A percentile compares a stretch with the other conserved stretches of the same genome.
phyloP scores from a whole-genome alignment of 1,140 invertebrate genomes.

The Piezodorus guildinii region DNA sequence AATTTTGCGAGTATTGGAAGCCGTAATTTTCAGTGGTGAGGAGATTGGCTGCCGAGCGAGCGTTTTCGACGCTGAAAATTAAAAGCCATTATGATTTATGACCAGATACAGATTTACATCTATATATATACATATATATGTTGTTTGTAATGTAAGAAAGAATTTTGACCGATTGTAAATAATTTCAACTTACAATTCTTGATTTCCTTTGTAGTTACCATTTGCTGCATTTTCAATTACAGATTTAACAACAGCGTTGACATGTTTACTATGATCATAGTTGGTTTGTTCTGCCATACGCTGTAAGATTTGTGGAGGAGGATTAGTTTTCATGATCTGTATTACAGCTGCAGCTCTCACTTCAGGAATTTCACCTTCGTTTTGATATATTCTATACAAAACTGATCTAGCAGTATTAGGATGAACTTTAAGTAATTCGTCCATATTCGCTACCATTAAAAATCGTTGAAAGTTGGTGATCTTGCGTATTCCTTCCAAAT shows the following conservation, averaged over 20 bases:
- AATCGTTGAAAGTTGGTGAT: conserved; percentile 44
- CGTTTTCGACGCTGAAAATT: conserved; percentile 46
- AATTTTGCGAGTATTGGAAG: conserved; percentile 38
- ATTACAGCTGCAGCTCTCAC: conserved; percentile 49
- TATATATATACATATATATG: too few relatives aligned
- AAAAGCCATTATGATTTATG: too few relatives aligned
- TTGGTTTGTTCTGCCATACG: conserved; percentile 53
- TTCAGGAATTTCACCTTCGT: conserved; percentile 46
- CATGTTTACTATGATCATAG: conserved; percentile 44
- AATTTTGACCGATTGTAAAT: too few relatives aligned
- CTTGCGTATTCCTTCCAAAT: conserved; percentile 43
- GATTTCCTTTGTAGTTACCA: background rate
- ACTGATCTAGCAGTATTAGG: conserved; percentile 41
- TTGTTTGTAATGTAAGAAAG: too few relatives aligned
- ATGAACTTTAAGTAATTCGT: conserved; percentile 35
- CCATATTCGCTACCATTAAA: conserved; percentile 44
- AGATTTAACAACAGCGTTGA: conserved; percentile 47
- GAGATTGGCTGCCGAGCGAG: conserved; percentile 37
- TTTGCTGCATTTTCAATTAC: conserved; percentile 39
- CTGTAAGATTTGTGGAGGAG: conserved; percentile 46
- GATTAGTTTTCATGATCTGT: conserved; percentile 42
- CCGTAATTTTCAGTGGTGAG: conserved; percentile 46
- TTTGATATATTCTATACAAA: conserved; percentile 51
- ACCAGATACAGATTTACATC: conserved; percentile 28
- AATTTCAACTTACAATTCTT: too few relatives aligned